Percentiles rank a stretch among this genome's conserved stretches.
phyloP scores from a whole-genome alignment of 30 jellyfish, hydroid and myxozoan genomes.

The Turritopsis rubra region DNA sequence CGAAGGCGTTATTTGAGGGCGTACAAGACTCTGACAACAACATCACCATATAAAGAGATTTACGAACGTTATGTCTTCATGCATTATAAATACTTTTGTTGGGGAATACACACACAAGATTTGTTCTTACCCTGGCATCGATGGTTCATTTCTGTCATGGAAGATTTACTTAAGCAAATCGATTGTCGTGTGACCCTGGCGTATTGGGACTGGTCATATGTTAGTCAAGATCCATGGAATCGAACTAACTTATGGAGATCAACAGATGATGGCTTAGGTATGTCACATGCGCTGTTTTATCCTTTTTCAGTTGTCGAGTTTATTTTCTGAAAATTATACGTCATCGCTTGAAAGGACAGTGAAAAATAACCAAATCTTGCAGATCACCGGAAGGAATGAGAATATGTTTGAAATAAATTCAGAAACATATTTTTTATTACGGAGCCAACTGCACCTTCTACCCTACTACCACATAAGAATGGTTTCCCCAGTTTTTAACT shows the following conservation, averaged over 20 bases:
- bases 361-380: no score
- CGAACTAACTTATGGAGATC: slow-evolving; percentile 45
- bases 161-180: slow-evolving; percentile 67
- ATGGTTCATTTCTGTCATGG: slow-evolving; percentile 60
- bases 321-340: no score
- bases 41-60: slow-evolving; percentile 41
- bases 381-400: no score
- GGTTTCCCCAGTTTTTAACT: no score
- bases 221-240: slow-evolving; percentile 71
- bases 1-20: slow-evolving; percentile 55
- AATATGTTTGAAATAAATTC: no score
- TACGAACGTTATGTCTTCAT: slow-evolving; percentile 74
- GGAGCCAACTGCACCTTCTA: no score
- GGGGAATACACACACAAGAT: slow-evolving; percentile 69
- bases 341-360: no score
- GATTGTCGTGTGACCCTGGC: slow-evolving; percentile 84
- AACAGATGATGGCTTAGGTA: slow-evolving; percentile 52
- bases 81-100: slow-evolving; percentile 83
- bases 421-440: no score
- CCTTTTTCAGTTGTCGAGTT: no score
- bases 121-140: slow-evolving; percentile 93
- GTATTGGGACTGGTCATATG: slow-evolving; percentile 90
- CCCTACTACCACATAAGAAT: no score
- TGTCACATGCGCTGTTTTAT: no score
- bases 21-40: slow-evolving; percentile 57